Evolutionary conservation across 2,113 vertebrate genomes (phyloP).

Genomic region (Oncorhynchus masou): DNA sequence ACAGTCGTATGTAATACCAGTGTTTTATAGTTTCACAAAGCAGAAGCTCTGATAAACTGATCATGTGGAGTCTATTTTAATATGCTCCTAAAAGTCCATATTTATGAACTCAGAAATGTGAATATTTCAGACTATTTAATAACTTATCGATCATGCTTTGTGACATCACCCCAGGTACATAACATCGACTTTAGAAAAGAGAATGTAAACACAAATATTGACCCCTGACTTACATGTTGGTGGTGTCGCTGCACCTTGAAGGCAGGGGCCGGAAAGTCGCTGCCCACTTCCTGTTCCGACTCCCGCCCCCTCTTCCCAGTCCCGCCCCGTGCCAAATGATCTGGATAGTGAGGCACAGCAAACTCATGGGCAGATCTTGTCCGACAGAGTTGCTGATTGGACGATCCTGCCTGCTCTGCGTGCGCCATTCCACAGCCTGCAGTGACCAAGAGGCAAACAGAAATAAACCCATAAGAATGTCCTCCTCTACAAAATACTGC

Average conservation of each 20-base stretch:
- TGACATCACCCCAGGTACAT: neutral
- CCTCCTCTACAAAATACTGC: no score
- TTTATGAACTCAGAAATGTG: neutral
- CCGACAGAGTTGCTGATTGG: constrained; percentile 17
- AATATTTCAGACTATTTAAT: no score
- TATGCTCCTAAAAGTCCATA: no score
- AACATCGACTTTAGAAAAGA: neutral
- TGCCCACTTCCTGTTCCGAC: constrained; percentile 7
- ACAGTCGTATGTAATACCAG: neutral
- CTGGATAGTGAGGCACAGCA: constrained; percentile 46
- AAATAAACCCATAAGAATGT: neutral
- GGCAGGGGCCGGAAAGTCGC: neutral
- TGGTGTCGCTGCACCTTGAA: constrained; percentile 37
- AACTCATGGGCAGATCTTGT: constrained; percentile 27
- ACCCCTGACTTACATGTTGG: constrained; percentile 24
- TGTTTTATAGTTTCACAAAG: no score
- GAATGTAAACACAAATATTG: neutral
- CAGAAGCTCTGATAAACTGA: no score
- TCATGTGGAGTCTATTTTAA: no score
- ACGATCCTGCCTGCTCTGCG: neutral
- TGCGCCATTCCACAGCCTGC: constrained; percentile 30
- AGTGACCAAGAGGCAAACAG: neutral
- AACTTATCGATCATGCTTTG: neutral
- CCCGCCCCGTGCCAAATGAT: neutral
- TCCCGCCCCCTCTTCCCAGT: constrained; percentile 39